Percentiles rank a stretch among this genome's conserved stretches.
Evolutionary conservation across 1,140 invertebrate genomes (phyloP).

Genomic region (Ganaspis sp.): DNA sequence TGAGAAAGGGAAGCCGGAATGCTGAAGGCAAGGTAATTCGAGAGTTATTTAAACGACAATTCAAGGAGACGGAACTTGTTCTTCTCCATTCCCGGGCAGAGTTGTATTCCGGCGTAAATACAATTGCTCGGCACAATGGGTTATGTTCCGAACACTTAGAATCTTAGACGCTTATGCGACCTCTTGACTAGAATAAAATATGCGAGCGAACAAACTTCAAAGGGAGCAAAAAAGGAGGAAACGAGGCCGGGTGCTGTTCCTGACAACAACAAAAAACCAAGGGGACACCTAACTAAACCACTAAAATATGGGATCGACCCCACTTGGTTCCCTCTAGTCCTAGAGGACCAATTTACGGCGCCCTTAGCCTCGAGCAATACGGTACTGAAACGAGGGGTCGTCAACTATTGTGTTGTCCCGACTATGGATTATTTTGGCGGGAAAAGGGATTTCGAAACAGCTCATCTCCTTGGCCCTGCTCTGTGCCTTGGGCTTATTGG

Average conservation of each 20-base stretch:
- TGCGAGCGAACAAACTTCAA: conserved; percentile 13
- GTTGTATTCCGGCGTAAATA: conserved; percentile 60
- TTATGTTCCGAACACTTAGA: conserved; percentile 52
- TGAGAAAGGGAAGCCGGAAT: conserved; percentile 34
- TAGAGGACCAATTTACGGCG: conserved; percentile 72
- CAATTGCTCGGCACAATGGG: conserved; percentile 61
- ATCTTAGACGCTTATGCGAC: conserved; percentile 33
- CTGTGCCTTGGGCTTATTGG: conserved; percentile 52
- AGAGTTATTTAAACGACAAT: conserved; percentile 64
- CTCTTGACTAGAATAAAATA: conserved; percentile 48
- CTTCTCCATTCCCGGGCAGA: conserved; percentile 44
- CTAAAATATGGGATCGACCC: conserved; percentile 41
- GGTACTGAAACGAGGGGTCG: conserved; percentile 65
- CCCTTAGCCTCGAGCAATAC: conserved; percentile 62
- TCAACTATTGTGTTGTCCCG: conserved; percentile 67
- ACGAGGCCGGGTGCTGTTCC: not conserved
- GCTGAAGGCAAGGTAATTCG: conserved; percentile 60
- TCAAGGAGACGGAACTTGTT: conserved; percentile 31
- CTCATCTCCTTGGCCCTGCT: conserved; percentile 29
- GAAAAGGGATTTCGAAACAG: conserved; percentile 55
- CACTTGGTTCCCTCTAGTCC: conserved; percentile 52
- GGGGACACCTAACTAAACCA: conserved; percentile 51
- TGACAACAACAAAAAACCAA: conserved; percentile 34
- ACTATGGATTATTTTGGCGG: conserved; percentile 69
- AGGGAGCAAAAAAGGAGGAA: not conserved